Evolutionary conservation across 2,113 vertebrate species (phyloP).

Genomic region (Burhinus oedicnemus): DNA sequence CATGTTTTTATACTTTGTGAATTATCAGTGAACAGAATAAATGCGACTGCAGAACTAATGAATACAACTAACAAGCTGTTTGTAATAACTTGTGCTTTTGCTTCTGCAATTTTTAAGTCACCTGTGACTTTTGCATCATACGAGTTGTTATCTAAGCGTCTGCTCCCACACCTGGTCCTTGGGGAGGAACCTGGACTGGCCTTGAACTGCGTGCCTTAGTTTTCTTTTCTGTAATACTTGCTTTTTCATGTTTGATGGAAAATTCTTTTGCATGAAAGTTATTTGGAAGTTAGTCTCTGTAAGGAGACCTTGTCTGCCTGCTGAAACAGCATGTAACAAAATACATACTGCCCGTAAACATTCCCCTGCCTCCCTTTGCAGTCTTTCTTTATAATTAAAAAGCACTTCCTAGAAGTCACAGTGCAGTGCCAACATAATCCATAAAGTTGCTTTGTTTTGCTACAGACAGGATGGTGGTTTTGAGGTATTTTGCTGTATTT

Average conservation of each 20-base stretch:
- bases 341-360: neutral
- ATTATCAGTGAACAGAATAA: neutral
- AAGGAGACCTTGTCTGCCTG: constrained; percentile 25
- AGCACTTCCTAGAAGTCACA: constrained; percentile 23
- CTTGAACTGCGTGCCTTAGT: neutral
- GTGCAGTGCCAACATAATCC: neutral
- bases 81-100: neutral
- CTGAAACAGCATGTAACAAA: constrained; percentile 37
- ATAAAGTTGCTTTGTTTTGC: constrained; percentile 35
- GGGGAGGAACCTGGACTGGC: neutral
- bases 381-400: constrained; percentile 49
- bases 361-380: neutral
- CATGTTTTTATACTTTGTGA: neutral
- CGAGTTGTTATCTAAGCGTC: neutral
- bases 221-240: neutral
- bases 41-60: neutral
- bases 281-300: neutral
- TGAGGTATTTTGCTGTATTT: neutral
- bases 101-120: neutral
- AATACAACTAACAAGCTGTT: neutral
- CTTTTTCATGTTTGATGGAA: neutral
- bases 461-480: neutral
- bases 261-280: neutral
- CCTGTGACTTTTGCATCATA: neutral
- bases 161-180: neutral